Evolutionary conservation across 2,113 vertebrate species (phyloP).

Genomic region (Oncorhynchus kisutch): DNA sequence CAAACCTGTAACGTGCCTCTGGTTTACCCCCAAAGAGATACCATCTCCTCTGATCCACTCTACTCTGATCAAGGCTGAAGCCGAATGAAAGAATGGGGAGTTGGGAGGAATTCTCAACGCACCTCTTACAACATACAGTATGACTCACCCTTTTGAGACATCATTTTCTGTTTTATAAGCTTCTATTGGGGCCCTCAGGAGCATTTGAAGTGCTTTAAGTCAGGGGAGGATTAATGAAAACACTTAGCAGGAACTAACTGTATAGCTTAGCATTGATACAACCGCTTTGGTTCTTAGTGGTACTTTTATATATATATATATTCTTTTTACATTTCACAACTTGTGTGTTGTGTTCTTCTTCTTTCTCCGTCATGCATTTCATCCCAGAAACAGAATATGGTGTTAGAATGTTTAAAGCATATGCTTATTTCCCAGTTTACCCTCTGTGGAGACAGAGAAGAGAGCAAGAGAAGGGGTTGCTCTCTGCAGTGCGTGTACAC

Average conservation of each 20-base stretch:
- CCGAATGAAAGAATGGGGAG: no score
- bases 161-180: no score
- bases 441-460: conserved; percentile 11
- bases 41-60: no score
- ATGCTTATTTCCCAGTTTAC: conserved; percentile 29
- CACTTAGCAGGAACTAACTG: conserved; percentile 8
- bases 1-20: neutral
- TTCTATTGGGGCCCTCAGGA: no score
- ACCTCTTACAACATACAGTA: no score
- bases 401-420: conserved; percentile 24
- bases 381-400: conserved; percentile 10
- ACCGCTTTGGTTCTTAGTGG: conserved; percentile 11
- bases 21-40: no score
- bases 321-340: conserved; percentile 23
- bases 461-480: conserved; percentile 3
- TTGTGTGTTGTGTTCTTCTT: conserved; percentile 15
- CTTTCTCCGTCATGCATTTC: conserved; percentile 17
- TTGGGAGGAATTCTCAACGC: no score
- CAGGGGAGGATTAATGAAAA: no score
- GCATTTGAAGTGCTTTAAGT: conserved; percentile 17
- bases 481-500: conserved; percentile 18
- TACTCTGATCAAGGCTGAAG: no score
- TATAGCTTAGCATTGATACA: conserved; percentile 15
- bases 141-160: no score
- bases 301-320: neutral